Evolutionary conservation across 2,113 vertebrate genomes (phyloP).

Genomic region (Gopherus evgoodei): DNA sequence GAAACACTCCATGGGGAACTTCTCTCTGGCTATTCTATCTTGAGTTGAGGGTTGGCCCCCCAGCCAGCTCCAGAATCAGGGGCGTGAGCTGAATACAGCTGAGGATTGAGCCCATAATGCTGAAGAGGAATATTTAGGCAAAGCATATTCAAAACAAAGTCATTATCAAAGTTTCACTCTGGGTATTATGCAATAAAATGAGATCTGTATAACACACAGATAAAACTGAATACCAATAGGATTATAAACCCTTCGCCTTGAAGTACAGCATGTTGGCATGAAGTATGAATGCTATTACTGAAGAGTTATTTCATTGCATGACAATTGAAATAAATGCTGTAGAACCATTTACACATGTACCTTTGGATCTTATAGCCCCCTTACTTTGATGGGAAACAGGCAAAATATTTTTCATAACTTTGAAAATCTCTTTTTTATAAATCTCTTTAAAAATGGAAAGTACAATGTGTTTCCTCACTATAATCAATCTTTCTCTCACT

Average conservation of each 20-base stretch:
- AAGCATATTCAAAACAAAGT: background rate
- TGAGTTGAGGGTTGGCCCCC: background rate
- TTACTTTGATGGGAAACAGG: slow-evolving; percentile 62
- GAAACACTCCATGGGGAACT: background rate
- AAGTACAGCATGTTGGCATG: slow-evolving; percentile 43
- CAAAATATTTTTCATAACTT: slow-evolving; percentile 55
- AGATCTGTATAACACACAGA: slow-evolving; percentile 16
- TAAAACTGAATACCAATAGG: slow-evolving; percentile 47
- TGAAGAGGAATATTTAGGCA: background rate
- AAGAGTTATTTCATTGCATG: slow-evolving; percentile 67
- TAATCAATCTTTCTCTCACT: slow-evolving; percentile 9
- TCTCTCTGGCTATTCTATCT: background rate
- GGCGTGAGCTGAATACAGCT: background rate
- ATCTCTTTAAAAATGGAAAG: slow-evolving; percentile 30
- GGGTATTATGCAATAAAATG: slow-evolving; percentile 35
- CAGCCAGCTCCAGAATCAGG: background rate
- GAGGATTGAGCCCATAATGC: rapidly evolving
- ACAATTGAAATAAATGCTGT: slow-evolving; percentile 61
- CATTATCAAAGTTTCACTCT: slow-evolving; percentile 7
- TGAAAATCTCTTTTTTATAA: slow-evolving; percentile 47
- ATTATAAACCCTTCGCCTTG: slow-evolving; percentile 59
- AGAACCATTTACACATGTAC: slow-evolving; percentile 67
- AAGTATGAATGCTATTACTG: slow-evolving; percentile 34
- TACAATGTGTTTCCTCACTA: slow-evolving; percentile 18
- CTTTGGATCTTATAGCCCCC: slow-evolving; percentile 39